Evolutionary conservation across 2,113 vertebrate species (phyloP), one percentile per base, ranked within the genome.

Genomic region (Eubucco bourcierii): DNA sequence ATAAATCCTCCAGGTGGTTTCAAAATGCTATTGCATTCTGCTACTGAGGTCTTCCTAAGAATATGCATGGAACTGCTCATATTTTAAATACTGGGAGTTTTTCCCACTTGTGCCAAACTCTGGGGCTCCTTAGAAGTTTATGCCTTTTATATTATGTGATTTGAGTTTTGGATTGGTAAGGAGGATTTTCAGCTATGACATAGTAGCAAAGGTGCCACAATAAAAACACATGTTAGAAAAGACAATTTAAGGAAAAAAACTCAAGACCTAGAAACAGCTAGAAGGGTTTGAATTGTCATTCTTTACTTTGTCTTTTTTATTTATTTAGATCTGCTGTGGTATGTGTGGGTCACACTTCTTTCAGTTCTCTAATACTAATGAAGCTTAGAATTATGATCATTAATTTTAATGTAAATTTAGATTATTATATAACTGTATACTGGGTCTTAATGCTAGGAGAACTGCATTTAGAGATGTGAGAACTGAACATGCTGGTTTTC

Each of bases 401-500:
- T 80, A 92, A 93, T 94, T 80, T 92, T 90, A 90, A 90, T 95
- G 84, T 68, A 90, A 74, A 33, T 41, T 84, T 67, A 87, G 56
- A 77, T 80, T 75, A 31, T 95, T 92, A 87, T 82, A 29, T 80
- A 92, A 87, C 92, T 87, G 55, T 85, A 37, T 92, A 31, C 60
- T 81, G 20, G 25, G 23, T 15, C 46, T 90, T 91, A 39, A 67
- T 27, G 75, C 68, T 19, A 80, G 60, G 70, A 61, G 9, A 84
- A 5, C 67, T 87, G 71, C 25, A 56, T 82, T 89, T 79, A 90
- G 50, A 67, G 71, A 90, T 24, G 24, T n/a, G 28, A 89, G 55
- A 88, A 17, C 46, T 82, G 78, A 70, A 64, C 44, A 74, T 67
- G 70, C 27, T 63, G 4, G 39, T 80, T 90, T 93, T 90, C 39